Evolutionary conservation across 2,888 invertebrate genomes (phyloP).

Genomic region (Muschampia plurimacula): DNA sequence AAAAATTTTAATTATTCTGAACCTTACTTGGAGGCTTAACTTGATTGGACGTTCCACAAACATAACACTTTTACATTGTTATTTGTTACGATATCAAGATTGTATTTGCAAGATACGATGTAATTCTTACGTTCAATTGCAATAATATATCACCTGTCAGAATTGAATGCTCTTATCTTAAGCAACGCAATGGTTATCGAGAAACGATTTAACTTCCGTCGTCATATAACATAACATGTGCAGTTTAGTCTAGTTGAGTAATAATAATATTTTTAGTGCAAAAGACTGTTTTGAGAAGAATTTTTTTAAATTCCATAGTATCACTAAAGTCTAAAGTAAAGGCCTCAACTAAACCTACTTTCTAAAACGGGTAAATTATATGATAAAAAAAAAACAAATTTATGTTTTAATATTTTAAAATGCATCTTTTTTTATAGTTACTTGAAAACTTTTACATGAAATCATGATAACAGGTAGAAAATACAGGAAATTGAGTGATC

Average conservation of each 20-base stretch:
- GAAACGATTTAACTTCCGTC: neutral
- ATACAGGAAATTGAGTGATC: too few species aligned
- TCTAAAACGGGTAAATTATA: too few species aligned
- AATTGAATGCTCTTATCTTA: conserved; percentile 9
- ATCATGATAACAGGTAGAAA: too few species aligned
- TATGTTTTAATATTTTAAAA: too few species aligned
- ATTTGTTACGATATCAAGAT: neutral
- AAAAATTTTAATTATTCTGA: neutral
- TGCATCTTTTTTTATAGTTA: too few species aligned
- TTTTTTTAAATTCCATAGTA: too few species aligned
- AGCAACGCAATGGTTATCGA: conserved; percentile 1
- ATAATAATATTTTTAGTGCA: too few species aligned
- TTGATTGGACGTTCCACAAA: conserved; percentile 8
- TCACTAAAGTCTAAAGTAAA: too few species aligned
- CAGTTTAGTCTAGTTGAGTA: neutral
- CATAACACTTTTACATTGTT: conserved; percentile 1
- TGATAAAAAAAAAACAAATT: too few species aligned
- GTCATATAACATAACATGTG: conserved; percentile 1
- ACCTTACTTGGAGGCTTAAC: neutral
- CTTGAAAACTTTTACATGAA: too few species aligned
- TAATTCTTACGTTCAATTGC: conserved; percentile 1
- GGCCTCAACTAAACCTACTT: too few species aligned
- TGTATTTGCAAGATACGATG: conserved; percentile 2
- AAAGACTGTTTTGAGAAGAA: too few species aligned
- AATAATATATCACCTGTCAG: conserved; percentile 14